Conservation (phyloP, 2,888 invertebrate species). For the Halictus quadricinctus region DNA sequence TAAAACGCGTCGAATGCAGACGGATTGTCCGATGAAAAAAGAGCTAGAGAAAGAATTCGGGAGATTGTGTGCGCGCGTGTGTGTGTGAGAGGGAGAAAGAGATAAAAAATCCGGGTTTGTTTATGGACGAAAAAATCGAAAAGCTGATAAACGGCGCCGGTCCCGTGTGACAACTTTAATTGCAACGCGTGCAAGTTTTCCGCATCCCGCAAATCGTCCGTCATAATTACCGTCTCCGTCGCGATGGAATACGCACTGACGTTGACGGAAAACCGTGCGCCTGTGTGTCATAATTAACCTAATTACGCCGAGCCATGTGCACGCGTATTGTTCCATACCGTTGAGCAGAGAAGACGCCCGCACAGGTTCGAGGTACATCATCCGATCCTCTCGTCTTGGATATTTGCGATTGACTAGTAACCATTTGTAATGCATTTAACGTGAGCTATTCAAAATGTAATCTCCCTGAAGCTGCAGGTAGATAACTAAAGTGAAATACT, state of each 20-base stretch:
- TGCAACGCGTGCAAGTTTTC: slow-evolving; percentile 30
- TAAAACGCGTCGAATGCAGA: neutral
- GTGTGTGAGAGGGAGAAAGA: neutral
- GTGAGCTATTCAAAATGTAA: neutral
- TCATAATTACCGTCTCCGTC: slow-evolving; percentile 54
- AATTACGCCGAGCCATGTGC: slow-evolving; percentile 62
- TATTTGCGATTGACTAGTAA: neutral
- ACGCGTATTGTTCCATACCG: slow-evolving; percentile 15
- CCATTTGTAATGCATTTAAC: neutral
- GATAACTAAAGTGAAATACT: neutral
- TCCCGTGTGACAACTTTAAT: slow-evolving; percentile 13
- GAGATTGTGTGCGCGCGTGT: neutral
- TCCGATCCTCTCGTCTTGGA: neutral
- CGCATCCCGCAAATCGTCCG: slow-evolving; percentile 42
- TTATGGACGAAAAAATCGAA: neutral
- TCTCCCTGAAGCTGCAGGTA: no score
- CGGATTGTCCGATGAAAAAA: neutral
- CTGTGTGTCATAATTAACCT: slow-evolving; percentile 71
- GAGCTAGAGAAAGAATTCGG: no score
- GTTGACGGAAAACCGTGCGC: slow-evolving; percentile 54
- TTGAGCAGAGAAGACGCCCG: neutral
- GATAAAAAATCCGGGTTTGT: neutral
- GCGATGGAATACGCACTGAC: slow-evolving; percentile 15
- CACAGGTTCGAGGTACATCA: neutral
- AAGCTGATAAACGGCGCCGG: slow-evolving; percentile 24